Percentiles rank a stretch among this genome's conserved stretches.
phyloP scores from a whole-genome alignment of 2,113 vertebrate species.

The Murina feae region DNA sequence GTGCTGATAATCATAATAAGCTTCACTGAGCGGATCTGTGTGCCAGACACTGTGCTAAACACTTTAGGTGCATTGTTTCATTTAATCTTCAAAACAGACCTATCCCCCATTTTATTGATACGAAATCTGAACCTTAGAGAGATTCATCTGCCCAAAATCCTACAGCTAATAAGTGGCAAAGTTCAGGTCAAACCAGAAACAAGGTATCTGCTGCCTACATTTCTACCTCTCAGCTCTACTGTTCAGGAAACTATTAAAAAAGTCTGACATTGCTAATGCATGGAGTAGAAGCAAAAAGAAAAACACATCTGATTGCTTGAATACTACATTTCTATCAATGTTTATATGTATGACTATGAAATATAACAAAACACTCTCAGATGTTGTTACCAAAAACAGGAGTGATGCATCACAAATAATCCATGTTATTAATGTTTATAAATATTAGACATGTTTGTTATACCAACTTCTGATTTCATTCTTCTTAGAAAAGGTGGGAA shows the following conservation, averaged over 20 bases:
- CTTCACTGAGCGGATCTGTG: background rate
- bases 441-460: background rate
- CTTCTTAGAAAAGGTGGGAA: background rate
- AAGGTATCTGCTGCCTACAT: background rate
- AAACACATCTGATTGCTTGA: background rate
- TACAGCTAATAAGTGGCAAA: background rate
- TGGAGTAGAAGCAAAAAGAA: background rate
- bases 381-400: background rate
- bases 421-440: background rate
- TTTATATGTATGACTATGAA: background rate
- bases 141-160: background rate
- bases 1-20: background rate
- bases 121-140: background rate
- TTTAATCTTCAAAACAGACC: background rate
- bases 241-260: constrained; percentile 2
- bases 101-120: background rate
- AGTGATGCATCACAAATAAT: background rate
- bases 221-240: background rate
- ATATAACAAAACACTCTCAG: background rate
- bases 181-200: background rate
- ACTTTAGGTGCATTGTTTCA: background rate
- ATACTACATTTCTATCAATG: background rate
- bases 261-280: background rate
- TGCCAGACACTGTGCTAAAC: background rate
- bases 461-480: background rate